Evolutionary conservation across 2,113 vertebrate genomes (phyloP), one percentile per base, ranked within the genome.

Genomic region (Sterrhoptilus dennistouni): DNA sequence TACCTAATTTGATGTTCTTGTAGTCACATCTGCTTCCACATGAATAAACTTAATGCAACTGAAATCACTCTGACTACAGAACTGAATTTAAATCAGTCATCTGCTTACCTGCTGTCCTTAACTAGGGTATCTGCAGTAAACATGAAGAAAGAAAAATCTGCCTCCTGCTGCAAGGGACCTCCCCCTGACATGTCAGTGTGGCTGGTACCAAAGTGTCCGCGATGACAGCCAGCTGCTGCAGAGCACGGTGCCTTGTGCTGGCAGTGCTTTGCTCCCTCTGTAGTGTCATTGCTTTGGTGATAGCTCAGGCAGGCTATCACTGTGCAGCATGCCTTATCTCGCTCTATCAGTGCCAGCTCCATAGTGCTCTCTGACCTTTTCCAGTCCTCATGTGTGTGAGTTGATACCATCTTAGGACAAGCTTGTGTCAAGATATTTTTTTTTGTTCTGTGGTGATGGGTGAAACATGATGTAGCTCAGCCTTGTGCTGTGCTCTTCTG

Each of bases 301-400:
- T 84, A 89, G 69, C 76, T 53, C 21, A 44, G 65, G 68, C 76
- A 89, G 64, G 52, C 42, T 74, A 12, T 85, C 50, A 1, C 33
- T 14, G 40, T 27, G 24, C 63, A 64, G n/a, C 16, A 4, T 11
- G 31, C 60, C 36, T 75, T 83, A 53, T 75, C 85, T 81, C 0
- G 0, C 52, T 20, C 44, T 82, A 42, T 83, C 72, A 27, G 31
- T 68, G 65, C 83, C 79, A 92, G 60, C 65, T 84, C 69, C 69
- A 6, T 1, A 16, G 83, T 23, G 40, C 70, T 66, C 47, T 63
- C 64, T 93, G 90, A 92, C 92, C 94, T 96, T 90, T 87, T 71
- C 80, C 86, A 96, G 88, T 50, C 86, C 72, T 93, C 49, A 78
- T 68, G 42, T 75, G 89, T 87, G 56, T 84, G 86, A 95, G 61